Percentiles rank a stretch among this genome's conserved stretches.
These are phyloP conservation scores for Neoniphon sammara DNA, from an alignment of 2,797 vertebrate genomes.

Conservation along the genomic window DNA sequence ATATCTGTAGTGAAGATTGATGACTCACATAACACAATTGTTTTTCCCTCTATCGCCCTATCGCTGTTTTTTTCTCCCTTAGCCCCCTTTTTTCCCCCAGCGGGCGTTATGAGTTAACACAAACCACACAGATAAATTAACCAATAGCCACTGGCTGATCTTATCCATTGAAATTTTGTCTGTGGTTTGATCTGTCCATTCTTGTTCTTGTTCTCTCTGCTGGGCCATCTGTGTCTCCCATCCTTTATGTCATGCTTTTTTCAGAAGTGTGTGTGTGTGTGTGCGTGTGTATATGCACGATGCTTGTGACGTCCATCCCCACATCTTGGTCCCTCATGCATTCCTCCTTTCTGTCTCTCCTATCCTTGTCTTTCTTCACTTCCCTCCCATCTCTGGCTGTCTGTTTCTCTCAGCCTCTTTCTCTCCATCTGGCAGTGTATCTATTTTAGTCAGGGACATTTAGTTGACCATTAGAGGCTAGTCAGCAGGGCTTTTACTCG, in stretches of 20 bases:
- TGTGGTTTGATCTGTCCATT: background rate
- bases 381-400: background rate
- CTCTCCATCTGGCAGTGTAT: constrained; percentile 28
- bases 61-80: background rate
- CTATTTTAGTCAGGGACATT: constrained; percentile 51
- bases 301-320: background rate
- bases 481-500: constrained; percentile 16
- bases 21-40: background rate
- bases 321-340: background rate
- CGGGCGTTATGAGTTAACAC: background rate
- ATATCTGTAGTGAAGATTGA: background rate
- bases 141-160: background rate
- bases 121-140: background rate
- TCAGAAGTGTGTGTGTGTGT: background rate
- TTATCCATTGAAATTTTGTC: background rate
- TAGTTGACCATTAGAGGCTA: constrained; percentile 4
- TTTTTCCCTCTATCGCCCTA: background rate
- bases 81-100: background rate
- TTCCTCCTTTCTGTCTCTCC: background rate
- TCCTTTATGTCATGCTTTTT: background rate
- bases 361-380: constrained; percentile 3
- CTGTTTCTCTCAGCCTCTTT: background rate
- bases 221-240: background rate
- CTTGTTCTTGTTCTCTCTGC: too few species aligned
- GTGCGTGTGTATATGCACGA: background rate